These are phyloP conservation scores for Anguilla megastoma DNA, from an alignment of 2,797 vertebrate genomes.

Conservation along the genomic window DNA sequence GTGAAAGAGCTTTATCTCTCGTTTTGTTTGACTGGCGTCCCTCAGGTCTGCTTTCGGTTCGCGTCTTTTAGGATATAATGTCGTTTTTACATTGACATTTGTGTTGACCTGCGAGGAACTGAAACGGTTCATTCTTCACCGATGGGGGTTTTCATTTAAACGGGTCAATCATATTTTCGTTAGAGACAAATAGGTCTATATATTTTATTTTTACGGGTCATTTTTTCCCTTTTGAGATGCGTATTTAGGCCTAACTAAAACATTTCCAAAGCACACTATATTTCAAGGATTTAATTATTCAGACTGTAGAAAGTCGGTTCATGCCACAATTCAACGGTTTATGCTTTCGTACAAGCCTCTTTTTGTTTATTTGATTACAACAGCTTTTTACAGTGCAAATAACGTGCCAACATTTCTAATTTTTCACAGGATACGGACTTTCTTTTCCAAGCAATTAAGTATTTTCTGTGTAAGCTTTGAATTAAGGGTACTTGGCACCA, in stretches of 20 bases:
- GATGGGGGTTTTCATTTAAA: background rate
- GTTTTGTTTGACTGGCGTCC: background rate
- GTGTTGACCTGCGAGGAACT: background rate
- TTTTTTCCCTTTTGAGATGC: background rate
- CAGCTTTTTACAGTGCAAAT: background rate
- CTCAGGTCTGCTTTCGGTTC: background rate
- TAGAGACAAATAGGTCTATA: background rate
- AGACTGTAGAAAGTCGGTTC: background rate
- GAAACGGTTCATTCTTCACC: constrained; percentile 2
- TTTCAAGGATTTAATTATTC: background rate
- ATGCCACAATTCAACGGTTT: background rate
- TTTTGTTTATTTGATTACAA: background rate
- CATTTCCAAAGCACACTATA: background rate
- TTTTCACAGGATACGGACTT: background rate
- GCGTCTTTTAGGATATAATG: background rate
- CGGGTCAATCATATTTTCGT: background rate
- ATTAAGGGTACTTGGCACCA: background rate
- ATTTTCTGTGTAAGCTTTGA: background rate
- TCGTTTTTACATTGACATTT: background rate
- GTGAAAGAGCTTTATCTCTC: background rate
- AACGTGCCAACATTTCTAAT: background rate
- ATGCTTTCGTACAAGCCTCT: background rate
- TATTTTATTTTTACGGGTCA: background rate
- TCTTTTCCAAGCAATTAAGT: background rate
- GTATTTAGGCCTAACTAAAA: background rate